phyloP scores from a whole-genome alignment of 2,888 invertebrate genomes.

The Eristalis arbustorum region DNA sequence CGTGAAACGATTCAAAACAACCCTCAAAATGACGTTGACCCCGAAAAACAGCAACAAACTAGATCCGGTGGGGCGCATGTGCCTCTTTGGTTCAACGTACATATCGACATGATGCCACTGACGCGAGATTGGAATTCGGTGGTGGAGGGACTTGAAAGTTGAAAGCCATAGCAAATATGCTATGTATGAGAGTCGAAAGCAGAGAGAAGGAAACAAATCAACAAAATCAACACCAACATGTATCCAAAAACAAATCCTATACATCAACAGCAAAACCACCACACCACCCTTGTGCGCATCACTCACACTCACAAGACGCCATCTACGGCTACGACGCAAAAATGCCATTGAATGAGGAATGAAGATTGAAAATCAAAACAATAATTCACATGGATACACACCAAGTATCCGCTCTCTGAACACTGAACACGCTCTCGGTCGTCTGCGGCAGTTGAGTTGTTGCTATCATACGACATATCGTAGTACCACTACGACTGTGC shows the following conservation, averaged over 20 bases:
- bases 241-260: not conserved
- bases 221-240: not conserved
- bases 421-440: not conserved
- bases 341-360: constrained; percentile 67
- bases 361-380: constrained; percentile 67
- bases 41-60: constrained; percentile 74
- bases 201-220: constrained; percentile 6
- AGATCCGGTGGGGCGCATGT: constrained; percentile 69
- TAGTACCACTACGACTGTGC: not conserved
- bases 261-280: constrained; percentile 15
- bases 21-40: constrained; percentile 78
- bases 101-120: constrained; percentile 49
- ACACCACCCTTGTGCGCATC: constrained; percentile 50
- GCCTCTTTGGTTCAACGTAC: constrained; percentile 64
- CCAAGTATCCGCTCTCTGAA: not conserved
- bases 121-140: constrained; percentile 19
- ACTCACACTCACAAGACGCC: constrained; percentile 1
- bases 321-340: constrained; percentile 50
- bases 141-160: constrained; percentile 20
- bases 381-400: constrained; percentile 56
- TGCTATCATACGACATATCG: not conserved
- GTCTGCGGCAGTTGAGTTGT: not conserved
- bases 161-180: constrained; percentile 3
- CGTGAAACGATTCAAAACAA: constrained; percentile 72
- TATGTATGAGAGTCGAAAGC: not conserved